Percentiles rank a stretch among this genome's conserved stretches.
phyloP scores from a whole-genome alignment of 92 coral and sea anemone species.

The Micromussa lordhowensis region DNA sequence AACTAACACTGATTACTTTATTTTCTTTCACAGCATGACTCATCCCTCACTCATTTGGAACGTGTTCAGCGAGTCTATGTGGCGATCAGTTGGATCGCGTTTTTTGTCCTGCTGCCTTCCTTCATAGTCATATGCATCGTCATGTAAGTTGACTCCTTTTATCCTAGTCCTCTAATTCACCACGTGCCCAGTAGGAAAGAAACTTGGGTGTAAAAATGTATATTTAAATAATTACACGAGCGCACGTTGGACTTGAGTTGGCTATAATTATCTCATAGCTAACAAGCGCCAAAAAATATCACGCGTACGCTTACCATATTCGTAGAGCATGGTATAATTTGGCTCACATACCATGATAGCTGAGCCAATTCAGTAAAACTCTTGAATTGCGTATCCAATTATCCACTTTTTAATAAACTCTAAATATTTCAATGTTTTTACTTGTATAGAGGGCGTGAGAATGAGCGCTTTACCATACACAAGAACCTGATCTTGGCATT shows the following conservation, averaged over 20 bases:
- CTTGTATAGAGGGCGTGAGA: constrained; percentile 32
- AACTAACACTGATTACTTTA: background rate
- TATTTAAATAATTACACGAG: no score
- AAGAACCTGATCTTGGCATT: constrained; percentile 80
- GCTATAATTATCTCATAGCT: no score
- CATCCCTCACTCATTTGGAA: constrained; percentile 1
- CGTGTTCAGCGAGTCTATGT: constrained; percentile 33
- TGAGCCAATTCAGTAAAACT: no score
- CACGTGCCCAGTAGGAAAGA: no score
- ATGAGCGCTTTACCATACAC: constrained; percentile 79
- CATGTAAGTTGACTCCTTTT: constrained; percentile 48
- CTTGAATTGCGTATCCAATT: no score
- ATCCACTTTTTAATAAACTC: background rate
- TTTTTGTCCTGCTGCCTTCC: constrained; percentile 57
- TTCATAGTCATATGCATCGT: constrained; percentile 55
- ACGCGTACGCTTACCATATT: no score
- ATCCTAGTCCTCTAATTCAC: background rate
- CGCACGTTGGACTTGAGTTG: no score
- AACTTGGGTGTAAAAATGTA: no score
- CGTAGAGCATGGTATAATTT: no score
- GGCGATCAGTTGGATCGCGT: constrained; percentile 59
- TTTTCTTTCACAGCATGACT: constrained; percentile 15
- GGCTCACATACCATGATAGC: no score
- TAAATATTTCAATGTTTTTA: background rate
- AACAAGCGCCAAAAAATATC: no score